phyloP scores from a whole-genome alignment of 2,797 vertebrate genomes.

The Varecia variegata region DNA sequence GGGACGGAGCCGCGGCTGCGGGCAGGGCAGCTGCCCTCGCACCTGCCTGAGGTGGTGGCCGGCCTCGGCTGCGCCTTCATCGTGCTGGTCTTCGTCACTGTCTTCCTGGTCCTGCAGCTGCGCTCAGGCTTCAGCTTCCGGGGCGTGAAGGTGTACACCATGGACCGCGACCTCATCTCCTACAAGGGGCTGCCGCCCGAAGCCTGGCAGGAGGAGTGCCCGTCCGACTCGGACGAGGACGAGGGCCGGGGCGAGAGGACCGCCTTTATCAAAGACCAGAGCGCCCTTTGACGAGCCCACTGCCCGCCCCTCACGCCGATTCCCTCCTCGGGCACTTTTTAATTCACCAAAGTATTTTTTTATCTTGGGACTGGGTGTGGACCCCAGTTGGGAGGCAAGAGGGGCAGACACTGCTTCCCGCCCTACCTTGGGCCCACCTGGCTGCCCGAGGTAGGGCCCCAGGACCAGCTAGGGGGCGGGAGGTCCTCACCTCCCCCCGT shows the following conservation, averaged over 20 bases:
- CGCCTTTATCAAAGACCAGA: conserved; percentile 99
- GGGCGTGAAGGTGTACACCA: conserved; percentile 91
- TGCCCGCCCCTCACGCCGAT: conserved; percentile 36
- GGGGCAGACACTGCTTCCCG: conserved; percentile 58
- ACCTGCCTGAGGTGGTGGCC: conserved; percentile 89
- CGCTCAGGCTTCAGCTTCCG: conserved; percentile 90
- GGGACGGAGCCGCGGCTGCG: conserved; percentile 84
- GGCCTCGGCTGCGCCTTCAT: conserved; percentile 95
- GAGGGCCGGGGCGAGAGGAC: conserved; percentile 94
- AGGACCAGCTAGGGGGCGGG: neutral
- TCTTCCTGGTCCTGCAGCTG: conserved; percentile 95
- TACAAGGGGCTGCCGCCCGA: conserved; percentile 95
- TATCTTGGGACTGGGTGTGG: conserved; percentile 75
- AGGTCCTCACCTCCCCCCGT: neutral
- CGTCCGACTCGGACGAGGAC: conserved; percentile 93
- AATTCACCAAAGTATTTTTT: conserved; percentile 82
- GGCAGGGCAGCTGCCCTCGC: conserved; percentile 66
- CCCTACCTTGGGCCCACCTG: neutral
- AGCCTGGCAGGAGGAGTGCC: conserved; percentile 93
- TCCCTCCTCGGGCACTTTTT: conserved; percentile 75
- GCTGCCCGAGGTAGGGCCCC: conserved; percentile 3
- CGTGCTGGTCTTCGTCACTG: conserved; percentile 88
- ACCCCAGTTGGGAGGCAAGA: conserved; percentile 64
- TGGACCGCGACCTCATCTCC: conserved; percentile 90
- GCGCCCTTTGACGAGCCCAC: conserved; percentile 93